Base-by-base conservation (phyloP, 2,888 invertebrate species). In the Pandemis cinnamomeana region DNA sequence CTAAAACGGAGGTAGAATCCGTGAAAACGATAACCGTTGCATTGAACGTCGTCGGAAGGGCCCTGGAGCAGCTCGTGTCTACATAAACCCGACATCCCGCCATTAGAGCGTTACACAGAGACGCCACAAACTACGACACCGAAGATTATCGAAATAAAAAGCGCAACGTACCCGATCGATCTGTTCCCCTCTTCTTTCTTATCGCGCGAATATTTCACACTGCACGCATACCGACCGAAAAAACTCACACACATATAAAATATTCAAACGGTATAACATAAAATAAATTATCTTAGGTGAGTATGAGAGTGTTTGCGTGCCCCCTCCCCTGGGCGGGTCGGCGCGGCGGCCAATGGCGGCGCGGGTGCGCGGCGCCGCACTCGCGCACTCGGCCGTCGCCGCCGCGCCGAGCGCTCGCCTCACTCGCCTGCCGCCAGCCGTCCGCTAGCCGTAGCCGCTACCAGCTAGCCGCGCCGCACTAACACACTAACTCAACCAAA, bases 181-280 rank as follows among this genome's bases (percentile, higher is more conserved):
- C 92, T 92, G 90, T 92, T 91, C 92, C 92, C 93, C 92, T 92
- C 92, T 92, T 92, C 91, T 92, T 93, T 93, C 93, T 94, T 93
- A 93, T 93, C 93, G 92, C 91, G 93, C 93, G 88, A 93, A 93
- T 94, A 93, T 93, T 94, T 93, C 93, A 93, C 93, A 94, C 93
- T 92, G 93, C 92, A 93, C 93, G 93, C 93, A 89, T 90, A 91
- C 90, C 90, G 90, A 90, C 88, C 89, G 90, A 94, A 94, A 93
- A 94, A 94, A 93, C 93, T 92, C 93, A 93, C 93, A 94, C 93
- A 94, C 90, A 93, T 93, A 93, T 93, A 93, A 93, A 93, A 93
- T 93, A 93, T 93, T 93, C 93, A 93, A 93, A 93, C 93, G 92
- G 91, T 93, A 92, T 93, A 93, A 92, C 92, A 93, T 93, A 93